Percentiles rank a stretch among this genome's conserved stretches.
Evolutionary conservation across 2,888 invertebrate species (phyloP).

Genomic region (Aphidoletes aphidimyza): DNA sequence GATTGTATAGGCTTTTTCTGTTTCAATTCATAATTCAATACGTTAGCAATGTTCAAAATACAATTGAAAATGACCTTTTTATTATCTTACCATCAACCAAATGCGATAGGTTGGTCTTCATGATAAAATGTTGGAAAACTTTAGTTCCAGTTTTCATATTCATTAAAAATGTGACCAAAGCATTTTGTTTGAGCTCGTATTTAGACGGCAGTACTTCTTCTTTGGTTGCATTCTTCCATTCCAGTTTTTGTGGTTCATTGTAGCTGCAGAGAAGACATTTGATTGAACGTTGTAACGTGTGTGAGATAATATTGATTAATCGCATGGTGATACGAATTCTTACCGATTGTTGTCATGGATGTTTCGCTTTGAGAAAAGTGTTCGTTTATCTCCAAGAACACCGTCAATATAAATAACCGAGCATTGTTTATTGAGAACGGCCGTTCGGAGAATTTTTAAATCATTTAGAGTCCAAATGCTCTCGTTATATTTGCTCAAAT

Average conservation of each 20-base stretch:
- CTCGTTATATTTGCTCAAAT: slow-evolving; percentile 64
- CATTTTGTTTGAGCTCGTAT: slow-evolving; percentile 63
- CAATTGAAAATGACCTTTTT: too few species aligned
- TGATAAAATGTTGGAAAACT: slow-evolving; percentile 73
- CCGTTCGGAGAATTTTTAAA: slow-evolving; percentile 64
- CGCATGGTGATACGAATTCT: slow-evolving; percentile 56
- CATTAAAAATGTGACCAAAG: slow-evolving; percentile 68
- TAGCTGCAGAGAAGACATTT: too few species aligned
- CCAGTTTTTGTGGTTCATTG: slow-evolving; percentile 60
- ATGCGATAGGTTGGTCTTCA: slow-evolving; percentile 71
- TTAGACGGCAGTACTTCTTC: slow-evolving; percentile 62
- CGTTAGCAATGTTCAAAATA: too few species aligned
- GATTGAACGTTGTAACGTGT: too few species aligned
- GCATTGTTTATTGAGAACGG: slow-evolving; percentile 65
- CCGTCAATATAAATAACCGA: slow-evolving; percentile 66
- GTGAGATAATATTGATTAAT: slow-evolving; percentile 1
- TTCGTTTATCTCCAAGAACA: slow-evolving; percentile 66
- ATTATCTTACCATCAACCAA: slow-evolving; percentile 68
- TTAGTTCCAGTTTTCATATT: slow-evolving; percentile 73
- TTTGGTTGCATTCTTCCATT: slow-evolving; percentile 61
- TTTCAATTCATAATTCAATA: neutral
- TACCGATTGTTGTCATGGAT: slow-evolving; percentile 67
- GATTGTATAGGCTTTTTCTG: slow-evolving; percentile 70
- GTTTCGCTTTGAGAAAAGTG: slow-evolving; percentile 66
- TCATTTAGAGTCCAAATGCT: slow-evolving; percentile 66